Evolutionary conservation across 2,888 invertebrate species (phyloP).

Genomic region (Apamea anceps): DNA sequence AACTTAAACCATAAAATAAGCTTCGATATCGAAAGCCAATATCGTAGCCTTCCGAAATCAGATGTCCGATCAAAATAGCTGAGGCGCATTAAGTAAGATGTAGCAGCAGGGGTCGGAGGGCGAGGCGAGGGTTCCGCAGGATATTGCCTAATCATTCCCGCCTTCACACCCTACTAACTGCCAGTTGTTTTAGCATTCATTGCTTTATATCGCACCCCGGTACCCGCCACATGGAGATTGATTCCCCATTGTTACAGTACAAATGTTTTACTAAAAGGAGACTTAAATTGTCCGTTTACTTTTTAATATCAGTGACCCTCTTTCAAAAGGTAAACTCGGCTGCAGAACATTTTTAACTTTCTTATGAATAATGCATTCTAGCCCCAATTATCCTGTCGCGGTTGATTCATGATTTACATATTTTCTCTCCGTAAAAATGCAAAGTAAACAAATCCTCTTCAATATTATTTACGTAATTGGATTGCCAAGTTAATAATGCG

Average conservation of each 20-base stretch:
- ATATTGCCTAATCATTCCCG: constrained; percentile 90
- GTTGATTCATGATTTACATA: constrained; percentile 57
- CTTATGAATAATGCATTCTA: constrained; percentile 61
- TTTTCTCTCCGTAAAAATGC: constrained; percentile 60
- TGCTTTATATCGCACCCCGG: constrained; percentile 78
- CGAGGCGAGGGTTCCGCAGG: constrained; percentile 82
- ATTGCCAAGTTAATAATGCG: constrained; percentile 89
- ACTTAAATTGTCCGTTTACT: constrained; percentile 68
- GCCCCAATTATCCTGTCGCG: constrained; percentile 54
- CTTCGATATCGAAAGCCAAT: constrained; percentile 75
- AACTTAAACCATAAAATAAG: constrained; percentile 68
- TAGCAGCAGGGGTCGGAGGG: constrained; percentile 83
- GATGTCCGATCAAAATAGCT: constrained; percentile 84
- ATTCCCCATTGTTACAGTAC: constrained; percentile 82
- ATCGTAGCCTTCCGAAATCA: constrained; percentile 81
- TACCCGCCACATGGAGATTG: constrained; percentile 77
- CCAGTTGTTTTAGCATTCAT: constrained; percentile 90
- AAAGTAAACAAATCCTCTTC: constrained; percentile 73
- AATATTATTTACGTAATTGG: constrained; percentile 87
- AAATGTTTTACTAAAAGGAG: constrained; percentile 78
- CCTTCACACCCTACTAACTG: constrained; percentile 88
- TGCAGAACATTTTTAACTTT: constrained; percentile 31
- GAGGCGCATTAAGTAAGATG: constrained; percentile 87
- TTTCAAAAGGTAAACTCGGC: constrained; percentile 20
- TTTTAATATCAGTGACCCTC: constrained; percentile 63